Conservation (phyloP, 2,113 vertebrate genomes). For the Helogale parvula region DNA sequence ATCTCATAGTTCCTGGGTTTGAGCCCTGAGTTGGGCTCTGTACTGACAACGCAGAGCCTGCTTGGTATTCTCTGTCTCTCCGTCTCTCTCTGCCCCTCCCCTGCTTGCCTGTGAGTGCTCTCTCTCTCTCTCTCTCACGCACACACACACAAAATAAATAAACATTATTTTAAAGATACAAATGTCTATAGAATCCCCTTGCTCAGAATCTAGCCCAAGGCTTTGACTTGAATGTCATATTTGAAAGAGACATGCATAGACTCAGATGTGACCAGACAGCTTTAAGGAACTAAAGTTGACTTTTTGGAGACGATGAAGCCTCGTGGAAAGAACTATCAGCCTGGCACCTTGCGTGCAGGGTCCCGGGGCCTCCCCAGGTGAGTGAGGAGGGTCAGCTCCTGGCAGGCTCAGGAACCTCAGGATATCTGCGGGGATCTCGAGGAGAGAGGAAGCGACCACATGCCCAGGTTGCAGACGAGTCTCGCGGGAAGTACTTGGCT, state of each 20-base stretch:
- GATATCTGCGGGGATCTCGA: neutral
- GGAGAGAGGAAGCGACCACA: neutral
- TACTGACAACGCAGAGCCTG: too few relatives aligned
- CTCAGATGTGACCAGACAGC: neutral
- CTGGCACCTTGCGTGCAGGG: neutral
- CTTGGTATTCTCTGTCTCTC: too few relatives aligned
- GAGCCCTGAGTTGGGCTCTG: too few relatives aligned
- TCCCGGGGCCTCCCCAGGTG: neutral
- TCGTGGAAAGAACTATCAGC: neutral
- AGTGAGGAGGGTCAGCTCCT: neutral
- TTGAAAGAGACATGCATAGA: neutral
- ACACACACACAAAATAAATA: too few relatives aligned
- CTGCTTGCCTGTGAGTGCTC: too few relatives aligned
- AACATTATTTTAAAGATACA: too few relatives aligned
- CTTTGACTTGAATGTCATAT: neutral
- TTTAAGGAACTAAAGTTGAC: neutral
- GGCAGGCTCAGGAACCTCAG: neutral
- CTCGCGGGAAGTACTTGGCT: neutral
- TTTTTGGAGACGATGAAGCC: neutral
- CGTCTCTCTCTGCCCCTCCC: too few relatives aligned
- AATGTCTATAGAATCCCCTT: neutral
- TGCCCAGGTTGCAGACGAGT: neutral
- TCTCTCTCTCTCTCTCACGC: too few relatives aligned
- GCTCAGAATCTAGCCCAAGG: neutral
- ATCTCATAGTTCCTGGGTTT: too few relatives aligned